Base-by-base conservation (phyloP, 2,797 vertebrate species). In the Gymnothorax javanicus region DNA sequence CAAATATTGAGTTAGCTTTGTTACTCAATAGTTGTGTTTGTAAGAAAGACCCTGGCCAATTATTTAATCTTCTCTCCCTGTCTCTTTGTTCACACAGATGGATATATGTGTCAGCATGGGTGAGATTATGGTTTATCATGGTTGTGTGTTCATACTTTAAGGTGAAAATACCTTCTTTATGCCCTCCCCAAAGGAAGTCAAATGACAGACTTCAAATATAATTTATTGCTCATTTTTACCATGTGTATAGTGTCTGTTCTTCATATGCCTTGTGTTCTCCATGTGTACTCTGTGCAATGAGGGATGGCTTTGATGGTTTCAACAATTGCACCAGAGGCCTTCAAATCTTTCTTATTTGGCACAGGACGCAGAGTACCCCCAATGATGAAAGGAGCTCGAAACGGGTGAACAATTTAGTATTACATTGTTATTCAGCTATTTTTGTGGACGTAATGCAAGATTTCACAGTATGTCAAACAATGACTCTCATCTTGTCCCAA, bases 71-170 rank as follows among this genome's bases (percentile, higher is more conserved):
- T n/a, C 23, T 56, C 25, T 54, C n/a, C 50, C 52, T 56, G 50
- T 81, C 25, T 56, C 7, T 81, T 7, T 81, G 62, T 50, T 12
- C 50, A 81, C 50, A 89, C 89, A 96, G 96, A 95, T 96, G 93
- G 89, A 17, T 79, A 89, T 88, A 67, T 96, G 96, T 90, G 62
- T 75, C 67, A 54, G 87, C 0, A 88, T 90, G 54, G 95, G 96
- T 96, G 87, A 94, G 77, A 90, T 52, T 3, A 59, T 27, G 27
- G 25, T 27, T 8, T 13, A 58, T 69, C 13, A 69, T 69, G 4
- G 27, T n/a, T 81, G 33, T 15, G 52, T 33, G 50, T 77, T 9
- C 73, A 52, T 52, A 52, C 11, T 13, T 77, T 17, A 77, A 3
- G 2, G 73, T 17, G 52, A 56, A n/a, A 52, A 81, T 81, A 54